Base-by-base conservation (phyloP, 2,113 vertebrate species). In the Nanorana parkeri region DNA sequence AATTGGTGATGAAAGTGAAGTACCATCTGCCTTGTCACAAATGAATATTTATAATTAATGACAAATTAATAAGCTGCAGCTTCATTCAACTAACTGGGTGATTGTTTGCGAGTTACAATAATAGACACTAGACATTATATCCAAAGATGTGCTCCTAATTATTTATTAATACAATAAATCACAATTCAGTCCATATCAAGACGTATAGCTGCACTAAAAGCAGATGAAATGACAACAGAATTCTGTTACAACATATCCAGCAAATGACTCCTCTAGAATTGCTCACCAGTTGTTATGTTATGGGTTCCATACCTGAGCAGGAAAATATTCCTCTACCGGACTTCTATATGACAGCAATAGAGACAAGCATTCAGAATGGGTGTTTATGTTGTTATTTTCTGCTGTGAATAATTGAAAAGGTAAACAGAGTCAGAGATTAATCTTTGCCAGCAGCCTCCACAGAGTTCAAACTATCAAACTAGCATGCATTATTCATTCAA, bases 401-500 rank as follows among this genome's bases (percentile, higher is more conserved):
- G 17, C 63, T 67, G 17, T 78, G 52, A 78, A 75, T 74, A 74
- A 67, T 82, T 67, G 47, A 66, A 56, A 51, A 54, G 60, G 41
- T 64, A 81, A 81, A 75, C 69, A 78, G 29, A 66, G 26, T 29
- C 6, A 67, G 26, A 47, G n/a, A 54, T 58, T 65, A 16, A 41
- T 51, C 55, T 23, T 66, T 36, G 47, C 61, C 47, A 73, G 20
- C 26, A 52, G 24, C 54, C 69, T 74, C 60, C 28, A 60, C 47
- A 55, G 69, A 28, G 36, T 81, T 56, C 51, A 66, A 17, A 82
- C 21, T 65, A 65, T 64, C 61, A 29, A 81, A 74, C n/a, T 15
- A 74, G 26, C 61, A 82, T 82, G 71, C 47, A 82, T 82, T 82
- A 82, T 82, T 82, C 51, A 82, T 74, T 36, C 69, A 82, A 75